These are phyloP conservation scores for Calliphora vicina DNA, from an alignment of 1,140 invertebrate species.

Conservation along the genomic window DNA sequence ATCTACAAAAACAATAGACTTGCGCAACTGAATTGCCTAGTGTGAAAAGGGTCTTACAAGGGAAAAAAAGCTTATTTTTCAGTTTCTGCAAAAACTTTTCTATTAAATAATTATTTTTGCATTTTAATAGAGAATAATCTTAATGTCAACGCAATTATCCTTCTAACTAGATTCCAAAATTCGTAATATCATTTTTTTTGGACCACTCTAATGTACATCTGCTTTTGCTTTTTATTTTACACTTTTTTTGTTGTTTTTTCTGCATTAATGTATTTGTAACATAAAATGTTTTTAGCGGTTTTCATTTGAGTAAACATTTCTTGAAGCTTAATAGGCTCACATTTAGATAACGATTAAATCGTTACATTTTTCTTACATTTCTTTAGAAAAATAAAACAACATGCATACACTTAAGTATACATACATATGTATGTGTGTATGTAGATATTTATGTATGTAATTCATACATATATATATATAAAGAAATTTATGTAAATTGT, in stretches of 20 bases:
- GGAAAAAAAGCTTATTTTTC: too few species aligned
- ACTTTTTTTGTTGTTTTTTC: neutral
- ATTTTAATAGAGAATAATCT: too few species aligned
- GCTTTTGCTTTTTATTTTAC: neutral
- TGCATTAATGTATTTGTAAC: neutral
- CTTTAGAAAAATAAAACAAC: neutral
- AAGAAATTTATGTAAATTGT: constrained; percentile 30
- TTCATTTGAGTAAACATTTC: neutral
- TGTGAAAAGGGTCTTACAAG: too few species aligned
- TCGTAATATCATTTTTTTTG: too few species aligned
- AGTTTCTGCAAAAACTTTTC: too few species aligned
- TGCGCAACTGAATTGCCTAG: too few species aligned
- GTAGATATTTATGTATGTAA: too few species aligned
- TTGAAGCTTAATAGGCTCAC: constrained; percentile 19
- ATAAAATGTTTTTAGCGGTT: constrained; percentile 6
- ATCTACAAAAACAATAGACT: too few species aligned
- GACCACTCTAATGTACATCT: too few species aligned
- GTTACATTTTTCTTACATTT: neutral
- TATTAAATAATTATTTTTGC: too few species aligned
- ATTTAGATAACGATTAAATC: constrained; percentile 29
- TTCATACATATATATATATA: neutral
- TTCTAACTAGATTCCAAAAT: too few species aligned
- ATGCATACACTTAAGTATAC: neutral
- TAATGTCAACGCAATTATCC: too few species aligned
- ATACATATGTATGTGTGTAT: neutral